These are phyloP conservation scores for Notothenia coriiceps DNA, from an alignment of 2,113 vertebrate genomes.

Conservation along the genomic window DNA sequence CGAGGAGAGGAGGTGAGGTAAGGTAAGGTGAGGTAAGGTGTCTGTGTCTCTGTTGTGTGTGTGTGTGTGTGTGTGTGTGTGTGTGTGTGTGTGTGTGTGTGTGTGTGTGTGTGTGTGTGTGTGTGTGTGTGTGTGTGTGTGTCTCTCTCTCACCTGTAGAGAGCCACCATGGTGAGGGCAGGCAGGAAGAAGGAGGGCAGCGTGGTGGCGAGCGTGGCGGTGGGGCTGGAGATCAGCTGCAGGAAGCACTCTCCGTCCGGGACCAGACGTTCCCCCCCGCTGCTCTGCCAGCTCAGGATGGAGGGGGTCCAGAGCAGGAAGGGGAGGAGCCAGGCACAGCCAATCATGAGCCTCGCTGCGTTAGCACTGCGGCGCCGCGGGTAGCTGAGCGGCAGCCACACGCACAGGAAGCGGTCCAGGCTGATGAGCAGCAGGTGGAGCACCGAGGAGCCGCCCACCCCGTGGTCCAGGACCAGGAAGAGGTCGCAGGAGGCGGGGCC, in stretches of 20 bases:
- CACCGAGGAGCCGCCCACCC: slow-evolving; percentile 91
- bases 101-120: too few species aligned
- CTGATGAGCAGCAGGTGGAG: slow-evolving; percentile 96
- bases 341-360: slow-evolving; percentile 91
- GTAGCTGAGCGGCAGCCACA: slow-evolving; percentile 93
- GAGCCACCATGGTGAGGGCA: slow-evolving; percentile 90
- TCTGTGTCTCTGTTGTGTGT: too few species aligned
- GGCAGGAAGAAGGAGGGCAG: slow-evolving; percentile 95
- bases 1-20: too few species aligned
- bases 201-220: slow-evolving; percentile 90
- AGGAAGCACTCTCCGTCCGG: slow-evolving; percentile 89
- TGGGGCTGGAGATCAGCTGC: slow-evolving; percentile 91
- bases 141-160: slow-evolving; percentile 46
- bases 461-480: slow-evolving; percentile 94
- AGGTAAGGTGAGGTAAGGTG: too few species aligned
- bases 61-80: too few species aligned
- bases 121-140: too few species aligned
- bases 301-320: slow-evolving; percentile 93
- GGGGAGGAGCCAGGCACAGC: slow-evolving; percentile 90
- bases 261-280: slow-evolving; percentile 85
- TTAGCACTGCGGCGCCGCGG: slow-evolving; percentile 87
- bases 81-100: too few species aligned
- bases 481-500: slow-evolving; percentile 89
- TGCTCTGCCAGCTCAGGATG: slow-evolving; percentile 94
- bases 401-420: slow-evolving; percentile 94